Base-by-base conservation (phyloP, 2,797 vertebrate species). In the Prionace glauca region DNA sequence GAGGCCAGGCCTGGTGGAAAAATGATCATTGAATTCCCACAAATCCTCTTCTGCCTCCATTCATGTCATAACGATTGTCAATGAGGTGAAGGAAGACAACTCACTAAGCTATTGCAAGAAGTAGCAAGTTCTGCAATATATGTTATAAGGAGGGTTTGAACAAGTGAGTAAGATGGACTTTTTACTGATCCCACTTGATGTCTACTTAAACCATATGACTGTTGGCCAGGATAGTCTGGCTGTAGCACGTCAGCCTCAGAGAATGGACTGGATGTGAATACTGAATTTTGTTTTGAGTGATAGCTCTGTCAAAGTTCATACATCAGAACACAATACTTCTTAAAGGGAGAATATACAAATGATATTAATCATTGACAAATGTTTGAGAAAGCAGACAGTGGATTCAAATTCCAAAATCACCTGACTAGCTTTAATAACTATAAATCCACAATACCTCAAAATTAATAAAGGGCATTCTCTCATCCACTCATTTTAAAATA, bases 11-110 rank as follows among this genome's bases (percentile, higher is more conserved):
- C 67, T 77, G 1, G 1, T 24, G 36, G 32, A 2, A 95, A 93
- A n/a, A 56, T 62, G 86, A 96, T 24, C 90, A 96, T 96, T 96
- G 96, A 96, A 96, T 87, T 96, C 96, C 95, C 96, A 96, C 96
- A 96, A 91, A 96, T 96, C 95, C 96, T 94, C 36, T 36, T 24
- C 65, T 67, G 62, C n/a, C 36, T 93, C 91, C 69, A 18, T 93
- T 93, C 29, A 91, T 14, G 24, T 18, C 56, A 91, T 32, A 67
- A 67, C 90, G 0, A 67, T 96, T 67, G 84, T 69, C 74, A 96
- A 95, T 88, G 18, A 94, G 96, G 50, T 69, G 18, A 29, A 41
- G 41, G 20, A 41, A n/a, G 67, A 11, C 10, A 69, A 94, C 62
- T 20, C 36, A 71, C 90, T 24, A 91, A 29, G 14, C 62, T 32